A percentile compares a stretch with the other conserved stretches of the same genome.
Evolutionary conservation across 2,797 vertebrate species (phyloP).

Genomic region (Lacerta agilis): DNA sequence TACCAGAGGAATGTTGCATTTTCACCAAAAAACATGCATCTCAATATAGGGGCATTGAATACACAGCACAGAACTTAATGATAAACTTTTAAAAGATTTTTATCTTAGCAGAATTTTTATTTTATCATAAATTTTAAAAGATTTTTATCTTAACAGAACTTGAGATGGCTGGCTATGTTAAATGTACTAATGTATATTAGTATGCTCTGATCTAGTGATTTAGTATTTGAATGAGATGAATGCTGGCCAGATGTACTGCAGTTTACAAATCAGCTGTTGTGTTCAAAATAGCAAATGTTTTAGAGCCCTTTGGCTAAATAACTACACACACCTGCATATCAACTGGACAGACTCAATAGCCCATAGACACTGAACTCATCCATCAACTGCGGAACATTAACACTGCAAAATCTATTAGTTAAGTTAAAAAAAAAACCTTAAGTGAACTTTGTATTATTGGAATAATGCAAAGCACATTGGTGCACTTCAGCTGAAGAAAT

Average conservation of each 20-base stretch:
- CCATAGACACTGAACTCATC: constrained; percentile 45
- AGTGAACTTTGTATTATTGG: constrained; percentile 44
- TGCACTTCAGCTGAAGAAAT: constrained; percentile 18
- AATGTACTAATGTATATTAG: not conserved
- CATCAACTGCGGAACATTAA: constrained; percentile 57
- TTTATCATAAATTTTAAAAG: no score
- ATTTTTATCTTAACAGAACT: not conserved
- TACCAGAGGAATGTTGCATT: not conserved
- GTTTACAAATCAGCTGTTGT: constrained; percentile 28
- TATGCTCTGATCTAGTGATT: constrained; percentile 41
- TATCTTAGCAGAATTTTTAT: no score
- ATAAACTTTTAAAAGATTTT: not conserved
- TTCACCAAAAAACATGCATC: not conserved
- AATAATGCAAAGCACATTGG: constrained; percentile 15
- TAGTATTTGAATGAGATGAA: constrained; percentile 43
- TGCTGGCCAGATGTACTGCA: not conserved
- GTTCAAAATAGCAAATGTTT: constrained; percentile 28
- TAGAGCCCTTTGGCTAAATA: constrained; percentile 39
- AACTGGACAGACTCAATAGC: constrained; percentile 36
- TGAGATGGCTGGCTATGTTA: not conserved
- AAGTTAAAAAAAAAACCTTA: constrained; percentile 30
- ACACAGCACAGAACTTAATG: not conserved
- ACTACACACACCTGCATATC: constrained; percentile 41
- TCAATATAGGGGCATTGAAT: not conserved
- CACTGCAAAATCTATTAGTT: constrained; percentile 54